Evolutionary conservation across 2,888 invertebrate species (phyloP).

Genomic region (Caenorhabditis sulstoni): DNA sequence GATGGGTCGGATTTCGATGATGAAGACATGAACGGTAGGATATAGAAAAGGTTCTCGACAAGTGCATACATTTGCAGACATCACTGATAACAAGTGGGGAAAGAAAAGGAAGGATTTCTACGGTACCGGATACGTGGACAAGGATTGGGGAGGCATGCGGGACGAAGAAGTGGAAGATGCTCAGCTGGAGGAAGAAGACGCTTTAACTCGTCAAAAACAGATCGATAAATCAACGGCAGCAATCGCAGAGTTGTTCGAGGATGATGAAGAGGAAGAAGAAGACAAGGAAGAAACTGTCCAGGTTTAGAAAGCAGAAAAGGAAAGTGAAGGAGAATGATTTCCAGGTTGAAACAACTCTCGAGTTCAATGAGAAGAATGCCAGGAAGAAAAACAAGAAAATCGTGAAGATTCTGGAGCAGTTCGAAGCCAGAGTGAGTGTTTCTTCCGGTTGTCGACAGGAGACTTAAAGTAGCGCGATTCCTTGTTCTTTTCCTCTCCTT

Average conservation of each 20-base stretch:
- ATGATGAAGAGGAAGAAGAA: constrained; percentile 64
- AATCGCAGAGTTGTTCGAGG: constrained; percentile 63
- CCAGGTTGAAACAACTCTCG: constrained; percentile 48
- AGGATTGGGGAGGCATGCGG: constrained; percentile 75
- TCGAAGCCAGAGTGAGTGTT: constrained; percentile 53
- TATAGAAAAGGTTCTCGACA: not conserved
- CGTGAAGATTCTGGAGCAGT: constrained; percentile 48
- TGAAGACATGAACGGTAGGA: constrained; percentile 51
- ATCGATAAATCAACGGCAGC: constrained; percentile 69
- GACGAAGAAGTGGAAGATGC: constrained; percentile 70
- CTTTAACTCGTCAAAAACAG: constrained; percentile 73
- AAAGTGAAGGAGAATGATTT: not conserved
- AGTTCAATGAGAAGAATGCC: constrained; percentile 60
- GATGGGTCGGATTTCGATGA: constrained; percentile 68
- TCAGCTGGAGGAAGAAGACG: constrained; percentile 74
- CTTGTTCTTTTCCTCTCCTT: constrained; percentile 9
- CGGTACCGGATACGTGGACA: constrained; percentile 79
- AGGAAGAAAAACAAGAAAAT: constrained; percentile 57
- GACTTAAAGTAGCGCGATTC: no score
- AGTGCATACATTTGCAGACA: constrained; percentile 25
- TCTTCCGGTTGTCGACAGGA: not conserved
- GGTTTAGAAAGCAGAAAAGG: no score
- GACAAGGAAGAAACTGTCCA: constrained; percentile 37
- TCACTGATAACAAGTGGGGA: constrained; percentile 81
- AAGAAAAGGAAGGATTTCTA: constrained; percentile 81